Base-by-base conservation (phyloP, 1,140 invertebrate genomes). In the Micrasema minimum region DNA sequence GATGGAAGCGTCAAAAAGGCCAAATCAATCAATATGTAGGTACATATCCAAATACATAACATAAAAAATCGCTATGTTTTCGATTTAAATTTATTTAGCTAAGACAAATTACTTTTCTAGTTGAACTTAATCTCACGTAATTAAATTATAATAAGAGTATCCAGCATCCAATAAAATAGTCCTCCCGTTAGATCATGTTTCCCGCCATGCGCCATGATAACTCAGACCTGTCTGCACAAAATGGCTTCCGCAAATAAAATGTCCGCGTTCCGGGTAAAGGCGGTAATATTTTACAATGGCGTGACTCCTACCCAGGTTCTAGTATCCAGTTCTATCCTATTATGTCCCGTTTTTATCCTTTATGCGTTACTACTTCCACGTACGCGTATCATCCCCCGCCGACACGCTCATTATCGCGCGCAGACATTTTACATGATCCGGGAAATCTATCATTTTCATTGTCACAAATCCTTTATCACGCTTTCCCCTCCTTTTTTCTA, bases 271-370 rank as follows among this genome's bases (percentile, higher is more conserved):
- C 37, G 55, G 38, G 55, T 41, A 59, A 59, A 41, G 37, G 55
- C 16, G 55, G 55, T 41, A 22, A 59, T 59, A 59, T 59, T 59
- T 59, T 38, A 59, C 55, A 38, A 41, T 23, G 37, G 35, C 55
- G 50, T 59, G 55, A 59, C 55, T 59, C 18, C 35, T 59, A 23
- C 20, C 51, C 35, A 18, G 55, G 55, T 31, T 41, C 55, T 41
- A 38, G 55, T 59, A 59, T 59, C 55, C 55, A 16, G 55, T 59
- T 59, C 35, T 43, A 41, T 59, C 55, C 55, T 35, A 59, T 59
- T 59, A 59, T 59, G 55, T 41, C 18, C 37, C 55, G 37, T 59
- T 59, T 23, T 59, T 59, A 31, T 59, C 55, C 37, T 59, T 59
- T 59, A 59, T 59, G 55, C 55, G 55, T 59, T 59, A 59, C 37